Evolutionary conservation across 2,113 vertebrate genomes (phyloP), one percentile per base, ranked within the genome.

Genomic region (Gambusia affinis): DNA sequence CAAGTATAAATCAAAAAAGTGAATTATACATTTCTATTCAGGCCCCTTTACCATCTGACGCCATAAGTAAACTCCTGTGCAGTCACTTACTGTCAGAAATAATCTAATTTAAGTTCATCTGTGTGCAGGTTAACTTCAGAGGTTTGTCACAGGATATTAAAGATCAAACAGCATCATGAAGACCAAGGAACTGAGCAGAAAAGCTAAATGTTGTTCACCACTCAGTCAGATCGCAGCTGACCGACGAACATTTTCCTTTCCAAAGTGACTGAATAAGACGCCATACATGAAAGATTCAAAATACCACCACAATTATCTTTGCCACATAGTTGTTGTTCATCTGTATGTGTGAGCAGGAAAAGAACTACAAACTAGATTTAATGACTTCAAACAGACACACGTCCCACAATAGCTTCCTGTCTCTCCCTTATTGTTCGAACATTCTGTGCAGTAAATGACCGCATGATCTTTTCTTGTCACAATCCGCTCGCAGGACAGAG

Each of bases 401-500:
- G 4, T 30, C 4, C 4, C 60, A 29, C 8, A 29, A 14, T 17
- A 8, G 12, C 15, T 62, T 62, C 60, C 60, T 62, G 14, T 17
- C 4, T 62, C 51, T 17, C 29, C 24, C 62, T 72, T 17, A 60
- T 30, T 60, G 51, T 60, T 39, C 22, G 8, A 7, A 60, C 12
- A 31, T 68, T 3, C 12, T 51, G 4, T n/a, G 27, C 12, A 62
- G 28, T 15, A 8, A 17, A 37, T 30, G 11, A 33, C 17, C 37
- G 22, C 37, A 8, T 37, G 5, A 63, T 39, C 10, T 65, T 27
- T 24, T 42, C 29, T 42, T 42, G 47, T n/a, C 39, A 42, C 39
- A 42, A 42, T 37, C 33, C 37, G 70, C 22, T 65, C 30, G 15
- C 94, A 99, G 98, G 92, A 97, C 96, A 0, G 97, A 99, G 94